Evolutionary conservation across 2,797 vertebrate genomes (phyloP), one percentile per base, ranked within the genome.

Genomic region (Telmatherina bonti): DNA sequence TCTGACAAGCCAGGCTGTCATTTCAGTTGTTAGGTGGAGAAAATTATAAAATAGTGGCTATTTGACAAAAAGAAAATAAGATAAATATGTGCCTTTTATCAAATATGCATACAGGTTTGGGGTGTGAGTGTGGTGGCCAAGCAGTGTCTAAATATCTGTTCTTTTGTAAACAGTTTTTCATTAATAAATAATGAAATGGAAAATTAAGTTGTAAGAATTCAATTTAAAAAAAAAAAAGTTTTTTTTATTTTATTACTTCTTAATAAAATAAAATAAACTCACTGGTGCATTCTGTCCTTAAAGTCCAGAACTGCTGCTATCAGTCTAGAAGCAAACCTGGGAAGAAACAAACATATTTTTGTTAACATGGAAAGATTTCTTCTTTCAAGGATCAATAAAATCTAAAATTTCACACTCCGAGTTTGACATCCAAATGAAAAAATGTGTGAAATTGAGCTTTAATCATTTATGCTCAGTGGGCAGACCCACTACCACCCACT

Each of bases 251-350:
- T n/a, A n/a, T n/a, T n/a, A n/a, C n/a, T n/a, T n/a, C n/a, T n/a
- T n/a, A n/a, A n/a, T 24, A 12, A 49, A 49, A 24, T 20, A 6
- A 11, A 49, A 49, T 27, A 74, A 4, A 70, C 93, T 92, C 67
- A 96, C 96, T 66, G 91, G 74, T 93, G 92, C 60, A 96, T 85
- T 88, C 91, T 93, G 81, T 92, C 90, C 80, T 94, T 96, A 84
- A 96, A 96, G 76, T 96, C 95, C 77, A 96, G 83, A 33, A 96
- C 93, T 1, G 94, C 95, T n/a, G 94, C 94, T 0, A 96, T 96
- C 63, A 96, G 84, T 76, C 94, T 96, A 6, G 96, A 94, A 11
- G 95, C 95, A 92, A 96, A 96, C 84, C 95, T 96, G 65, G 0
- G 38, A 0, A 36, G 24, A 85, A 62, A 87, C 31, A 80, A 49